Evolutionary conservation across 2,888 invertebrate genomes (phyloP), one percentile per base, ranked within the genome.

Genomic region (Thereva nobilitata): DNA sequence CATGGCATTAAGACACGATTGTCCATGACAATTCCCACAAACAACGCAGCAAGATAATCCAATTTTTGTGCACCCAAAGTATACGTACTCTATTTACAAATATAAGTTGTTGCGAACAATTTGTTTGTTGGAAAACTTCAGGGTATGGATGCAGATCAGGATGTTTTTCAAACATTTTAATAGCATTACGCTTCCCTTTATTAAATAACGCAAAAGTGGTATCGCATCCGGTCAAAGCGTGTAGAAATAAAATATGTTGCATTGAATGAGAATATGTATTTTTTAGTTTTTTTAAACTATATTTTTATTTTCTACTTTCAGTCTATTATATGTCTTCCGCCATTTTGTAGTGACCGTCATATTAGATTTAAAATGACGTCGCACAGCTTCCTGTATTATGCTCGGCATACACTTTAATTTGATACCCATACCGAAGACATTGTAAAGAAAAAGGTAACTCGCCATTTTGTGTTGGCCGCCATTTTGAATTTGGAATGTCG

Each of bases 21-120:
- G 54, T 35, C 54, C 54, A 64, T 64, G 12, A 64, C 53, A 64
- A 34, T 64, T 53, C 9, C 64, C 64, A 53, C 64, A 64, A 64
- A 34, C 54, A 53, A 44, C 42, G 44, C 44, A 40, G 45, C 54
- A 64, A 44, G 6, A 44, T 23, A 54, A 54, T 54, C 54, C 64
- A 34, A 54, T 53, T 64, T 54, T 53, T 35, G 53, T 64, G 54
- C 54, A 64, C 37, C 54, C 54, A n/a, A n/a, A n/a, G n/a, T n/a
- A n/a, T n/a, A n/a, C n/a, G n/a, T n/a, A n/a, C n/a, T 47, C 52
- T 41, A 47, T 34, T 50, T 52, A 50, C 40, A n/a, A 49, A 44
- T 23, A 64, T 41, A 40, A 42, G 64, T 34, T 50, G 50, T 50
- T 23, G 12, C 10, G 50, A 7, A 34, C 50, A 50, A 34, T 50